Base-by-base conservation (phyloP, 2,797 vertebrate species). In the Australoheros facetus region DNA sequence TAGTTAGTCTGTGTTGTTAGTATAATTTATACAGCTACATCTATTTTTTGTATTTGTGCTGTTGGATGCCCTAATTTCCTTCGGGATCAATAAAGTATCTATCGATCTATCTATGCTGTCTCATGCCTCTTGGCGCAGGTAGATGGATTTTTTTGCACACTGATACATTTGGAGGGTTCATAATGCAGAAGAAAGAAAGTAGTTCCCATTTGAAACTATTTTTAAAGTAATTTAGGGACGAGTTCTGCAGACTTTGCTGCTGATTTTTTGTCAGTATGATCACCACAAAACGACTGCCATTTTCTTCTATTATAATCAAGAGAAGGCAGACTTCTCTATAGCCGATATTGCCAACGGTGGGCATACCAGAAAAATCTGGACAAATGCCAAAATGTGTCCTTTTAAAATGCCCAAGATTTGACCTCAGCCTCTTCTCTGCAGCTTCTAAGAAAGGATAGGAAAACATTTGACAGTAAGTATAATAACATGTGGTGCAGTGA, bases 391-490 rank as follows among this genome's bases (percentile, higher is more conserved):
- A 19, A 28, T 19, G 7, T 51, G 6, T 19, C 48, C 48, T 51
- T 51, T 19, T 19, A 28, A 19, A 1, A 28, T 48, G 39, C 62
- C 23, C 0, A 0, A 28, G 23, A 7, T 19, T 66, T 48, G 9
- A 66, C 16, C 39, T 66, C 39, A 45, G 0, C 23, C 39, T 28
- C 39, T 48, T 48, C 62, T 66, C 23, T 48, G 62, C 16, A 66
- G 16, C 45, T 16, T 66, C 62, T 0, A 3, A 48, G 23, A 2
- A 48, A 6, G 7, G 48, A 66, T 26, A 19, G 1, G 17, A 73
- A 71, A 17, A 64, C 73, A 19, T 56, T 42, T 48, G 12, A 28
- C 12, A 48, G 45, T 26, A 26, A 26, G 26, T 26, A 26, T 26
- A 26, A 26, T 26, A 26, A 26, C 26, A 26, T 26, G 30, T 42